Base-by-base conservation (phyloP, 2,113 vertebrate genomes). In the Nesoenas mayeri region DNA sequence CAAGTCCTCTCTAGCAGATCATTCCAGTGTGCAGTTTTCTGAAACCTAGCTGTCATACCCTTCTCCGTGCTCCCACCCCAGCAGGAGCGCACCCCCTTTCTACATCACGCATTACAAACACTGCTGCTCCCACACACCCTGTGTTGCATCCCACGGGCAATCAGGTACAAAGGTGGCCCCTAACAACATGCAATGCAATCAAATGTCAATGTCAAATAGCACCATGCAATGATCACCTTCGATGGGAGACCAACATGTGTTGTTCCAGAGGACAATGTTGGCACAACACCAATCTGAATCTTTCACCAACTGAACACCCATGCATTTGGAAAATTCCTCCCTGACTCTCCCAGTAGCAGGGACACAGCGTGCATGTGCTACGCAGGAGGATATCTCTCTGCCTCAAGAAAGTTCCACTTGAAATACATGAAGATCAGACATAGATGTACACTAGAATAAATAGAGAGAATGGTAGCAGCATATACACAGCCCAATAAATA, bases 141-240 rank as follows among this genome's bases (percentile, higher is more conserved):
- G 0, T 0, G 0, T 6, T 34, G 64, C 21, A 25, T 47, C 62
- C 24, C 1, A 0, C 0, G 3, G 15, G 25, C 17, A 15, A 16
- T 21, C 74, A 36, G 15, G n/a, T 18, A n/a, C 14, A 56, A 31
- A 48, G 15, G n/a, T 82, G 48, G 22, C 50, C 34, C 54, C 47
- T 69, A 38, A 53, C 8, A 31, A 40, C 1, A 3, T 58, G 54
- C 22, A 26, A 2, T 54, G 14, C 26, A 24, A 54, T 56, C 14
- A 18, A 40, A 40, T 14, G 40, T 40, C 13, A 5, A 15, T 54
- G 44, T 21, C 77, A 60, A 29, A 44, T 14, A 73, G 61, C 54
- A 69, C 20, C 38, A 19, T 3, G 14, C 29, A 48, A 58, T 6
- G 3, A 25, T 50, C 32, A 61, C 12, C 36, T 78, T 56, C 21